phyloP scores from a whole-genome alignment of 2,888 invertebrate species.

The Xylocampa areola region DNA sequence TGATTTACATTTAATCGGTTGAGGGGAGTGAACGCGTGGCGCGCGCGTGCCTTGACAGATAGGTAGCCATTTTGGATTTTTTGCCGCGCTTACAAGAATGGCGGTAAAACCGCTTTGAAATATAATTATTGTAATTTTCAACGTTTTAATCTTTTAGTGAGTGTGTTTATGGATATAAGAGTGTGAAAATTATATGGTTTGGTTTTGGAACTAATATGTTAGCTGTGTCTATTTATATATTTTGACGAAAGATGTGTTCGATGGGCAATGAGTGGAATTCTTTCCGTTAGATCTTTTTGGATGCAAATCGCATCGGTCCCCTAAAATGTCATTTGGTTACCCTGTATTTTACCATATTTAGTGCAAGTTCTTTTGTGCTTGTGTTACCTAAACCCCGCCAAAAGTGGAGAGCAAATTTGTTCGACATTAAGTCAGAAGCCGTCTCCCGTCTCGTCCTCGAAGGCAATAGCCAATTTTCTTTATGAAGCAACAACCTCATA shows the following conservation, averaged over 20 bases:
- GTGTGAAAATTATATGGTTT: conserved; percentile 64
- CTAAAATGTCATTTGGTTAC: too few species aligned
- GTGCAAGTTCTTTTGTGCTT: too few species aligned
- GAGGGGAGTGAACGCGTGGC: conserved; percentile 76
- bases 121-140: conserved; percentile 76
- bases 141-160: conserved; percentile 58
- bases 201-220: conserved; percentile 5
- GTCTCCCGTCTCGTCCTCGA: too few species aligned
- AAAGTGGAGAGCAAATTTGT: too few species aligned
- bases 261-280: too few species aligned
- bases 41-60: conserved; percentile 80
- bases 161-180: conserved; percentile 47
- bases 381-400: too few species aligned
- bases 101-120: conserved; percentile 63
- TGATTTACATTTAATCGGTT: conserved; percentile 79
- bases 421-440: too few species aligned
- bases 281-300: too few species aligned
- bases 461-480: too few species aligned
- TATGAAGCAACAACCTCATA: too few species aligned
- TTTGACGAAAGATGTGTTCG: conserved; percentile 6
- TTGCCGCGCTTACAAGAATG: conserved; percentile 54
- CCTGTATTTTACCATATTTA: too few species aligned
- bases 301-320: too few species aligned
- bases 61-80: conserved; percentile 69
- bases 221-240: not conserved